Base-by-base conservation (phyloP, 2,888 invertebrate species). In the Amphipoea lucens region DNA sequence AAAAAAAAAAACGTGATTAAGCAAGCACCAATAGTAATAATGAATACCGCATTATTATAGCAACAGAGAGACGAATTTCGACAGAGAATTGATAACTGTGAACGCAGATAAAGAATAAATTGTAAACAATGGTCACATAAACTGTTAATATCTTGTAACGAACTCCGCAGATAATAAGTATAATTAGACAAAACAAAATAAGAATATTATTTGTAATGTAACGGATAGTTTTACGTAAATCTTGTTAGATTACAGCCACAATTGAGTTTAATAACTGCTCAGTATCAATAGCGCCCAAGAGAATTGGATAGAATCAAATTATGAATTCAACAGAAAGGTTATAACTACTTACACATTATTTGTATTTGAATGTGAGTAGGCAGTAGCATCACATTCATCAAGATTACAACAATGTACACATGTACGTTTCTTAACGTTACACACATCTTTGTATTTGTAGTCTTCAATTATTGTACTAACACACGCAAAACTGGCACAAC, bases 101-200 rank as follows among this genome's bases (percentile, higher is more conserved):
- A 91, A 93, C 89, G 90, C 86, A 90, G 95, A 96, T 96, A 96
- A 95, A 93, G 91, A 94, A 94, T 93, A 93, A 90, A 94, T 95
- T 95, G 95, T 96, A 96, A 96, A 96, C 95, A 96, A 95, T 94
- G 91, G 93, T 90, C 91, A 90, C 91, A 92, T 92, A 90, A 89
- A 92, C 88, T 90, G 89, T 90, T 90, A 90, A 90, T 90, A 91
- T 90, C 91, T 94, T 92, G 90, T 93, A 94, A 94, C 94, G 94
- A 94, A 95, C 93, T 94, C 84, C 88, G 85, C 85, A 90, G 95
- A 95, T 95, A 95, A 94, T 88, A 88, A 90, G 86, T 91, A 90
- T 94, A 94, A 94, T 95, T 94, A 94, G 94, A 94, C 94, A 94
- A 92, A 94, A 94, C 93, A 94, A 92, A 90, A 92, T 92, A 91